phyloP scores from a whole-genome alignment of 2,888 invertebrate genomes.

The Parnassius smintheus region DNA sequence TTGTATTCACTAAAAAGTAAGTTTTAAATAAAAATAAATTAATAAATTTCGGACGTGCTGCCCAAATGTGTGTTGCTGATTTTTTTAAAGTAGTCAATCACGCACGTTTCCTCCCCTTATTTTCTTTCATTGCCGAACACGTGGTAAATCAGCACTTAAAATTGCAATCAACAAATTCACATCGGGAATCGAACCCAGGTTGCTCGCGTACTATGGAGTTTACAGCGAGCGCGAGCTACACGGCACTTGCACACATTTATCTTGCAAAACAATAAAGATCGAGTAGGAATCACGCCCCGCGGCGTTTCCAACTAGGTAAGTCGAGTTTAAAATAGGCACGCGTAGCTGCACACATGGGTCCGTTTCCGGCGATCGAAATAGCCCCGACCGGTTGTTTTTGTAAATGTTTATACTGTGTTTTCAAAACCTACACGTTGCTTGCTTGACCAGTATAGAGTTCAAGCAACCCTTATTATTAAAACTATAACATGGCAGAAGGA shows the following conservation, averaged over 20 bases:
- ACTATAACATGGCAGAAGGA: slow-evolving; percentile 1
- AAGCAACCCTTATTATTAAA: slow-evolving; percentile 20
- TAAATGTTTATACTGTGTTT: slow-evolving; percentile 35
- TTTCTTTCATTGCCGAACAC: too few species aligned
- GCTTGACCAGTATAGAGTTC: slow-evolving; percentile 3
- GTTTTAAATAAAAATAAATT: too few species aligned
- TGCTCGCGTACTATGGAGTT: too few species aligned
- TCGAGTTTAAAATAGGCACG: slow-evolving; percentile 20
- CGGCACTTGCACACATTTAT: neutral
- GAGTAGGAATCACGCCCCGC: neutral
- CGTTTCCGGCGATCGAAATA: slow-evolving; percentile 54
- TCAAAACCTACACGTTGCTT: slow-evolving; percentile 28
- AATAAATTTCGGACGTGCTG: too few species aligned
- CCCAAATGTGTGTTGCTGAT: too few species aligned
- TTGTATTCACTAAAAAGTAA: too few species aligned
- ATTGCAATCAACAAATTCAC: too few species aligned
- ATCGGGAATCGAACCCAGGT: too few species aligned
- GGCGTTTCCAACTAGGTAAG: slow-evolving; percentile 1
- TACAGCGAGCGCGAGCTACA: too few species aligned
- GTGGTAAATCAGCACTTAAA: too few species aligned
- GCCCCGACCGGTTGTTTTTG: slow-evolving; percentile 43
- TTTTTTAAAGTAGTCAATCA: too few species aligned
- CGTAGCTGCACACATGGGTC: slow-evolving; percentile 37
- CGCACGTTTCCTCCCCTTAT: too few species aligned
- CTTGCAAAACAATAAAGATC: neutral